Conservation (phyloP, 2,113 vertebrate genomes). For the Saiga tatarica region DNA sequence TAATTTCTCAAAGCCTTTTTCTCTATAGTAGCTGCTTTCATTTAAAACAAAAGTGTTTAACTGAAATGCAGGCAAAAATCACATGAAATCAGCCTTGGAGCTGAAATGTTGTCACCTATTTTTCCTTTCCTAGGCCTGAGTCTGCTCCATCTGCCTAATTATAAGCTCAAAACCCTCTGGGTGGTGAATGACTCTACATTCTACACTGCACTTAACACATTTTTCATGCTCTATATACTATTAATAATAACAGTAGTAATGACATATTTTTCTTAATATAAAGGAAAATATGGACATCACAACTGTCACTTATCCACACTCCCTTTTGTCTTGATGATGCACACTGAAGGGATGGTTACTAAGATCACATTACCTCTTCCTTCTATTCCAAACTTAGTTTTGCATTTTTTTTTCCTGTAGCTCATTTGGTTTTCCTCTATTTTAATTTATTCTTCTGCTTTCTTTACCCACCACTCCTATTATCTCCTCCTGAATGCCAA, state of each 20-base stretch:
- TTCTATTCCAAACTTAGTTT: neutral
- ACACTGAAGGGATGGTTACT: neutral
- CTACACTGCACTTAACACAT: constrained; percentile 22
- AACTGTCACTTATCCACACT: neutral
- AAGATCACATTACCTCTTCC: neutral
- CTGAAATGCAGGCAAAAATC: neutral
- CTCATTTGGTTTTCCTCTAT: neutral
- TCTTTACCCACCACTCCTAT: neutral
- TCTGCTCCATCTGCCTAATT: constrained; percentile 27
- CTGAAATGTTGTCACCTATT: neutral
- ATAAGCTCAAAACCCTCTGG: constrained; percentile 23
- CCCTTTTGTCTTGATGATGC: neutral
- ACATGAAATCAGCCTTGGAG: neutral
- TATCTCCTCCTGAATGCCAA: neutral
- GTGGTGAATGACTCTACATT: neutral
- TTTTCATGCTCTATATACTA: constrained; percentile 62
- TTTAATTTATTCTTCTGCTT: neutral
- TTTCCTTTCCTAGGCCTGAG: neutral
- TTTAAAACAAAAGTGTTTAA: neutral
- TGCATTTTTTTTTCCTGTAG: neutral
- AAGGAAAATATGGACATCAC: neutral
- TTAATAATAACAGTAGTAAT: constrained; percentile 44
- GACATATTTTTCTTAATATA: constrained; percentile 41
- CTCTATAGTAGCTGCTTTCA: neutral
- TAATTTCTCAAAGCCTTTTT: neutral